These are phyloP conservation scores for Pycnomerus fuliginosus DNA, from an alignment of 2,888 invertebrate species.

Conservation along the genomic window DNA sequence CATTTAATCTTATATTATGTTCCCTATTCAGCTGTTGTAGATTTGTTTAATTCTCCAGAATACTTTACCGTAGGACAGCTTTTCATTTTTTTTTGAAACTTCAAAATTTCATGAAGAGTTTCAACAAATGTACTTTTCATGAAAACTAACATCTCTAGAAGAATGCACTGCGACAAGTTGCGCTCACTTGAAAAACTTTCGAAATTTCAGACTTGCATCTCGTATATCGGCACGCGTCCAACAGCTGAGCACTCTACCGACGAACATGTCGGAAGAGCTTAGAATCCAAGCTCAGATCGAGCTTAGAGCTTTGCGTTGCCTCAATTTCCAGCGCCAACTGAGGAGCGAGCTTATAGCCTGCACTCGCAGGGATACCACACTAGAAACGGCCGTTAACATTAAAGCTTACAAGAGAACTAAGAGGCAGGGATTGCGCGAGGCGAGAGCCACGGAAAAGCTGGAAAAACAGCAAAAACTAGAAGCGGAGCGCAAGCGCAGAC, in stretches of 20 bases:
- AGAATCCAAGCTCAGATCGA: conserved; percentile 94
- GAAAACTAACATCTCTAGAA: too few species aligned
- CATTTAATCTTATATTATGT: too few species aligned
- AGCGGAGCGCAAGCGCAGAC: conserved; percentile 94
- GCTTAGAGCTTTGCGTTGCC: conserved; percentile 84
- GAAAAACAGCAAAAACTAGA: conserved; percentile 99
- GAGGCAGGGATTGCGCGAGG: conserved; percentile 93
- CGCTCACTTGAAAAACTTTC: too few species aligned
- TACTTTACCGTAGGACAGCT: too few species aligned
- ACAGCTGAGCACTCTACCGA: conserved; percentile 81
- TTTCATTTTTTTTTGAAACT: too few species aligned
- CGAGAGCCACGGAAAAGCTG: conserved; percentile 95
- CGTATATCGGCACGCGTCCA: conserved; percentile 91
- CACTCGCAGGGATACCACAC: conserved; percentile 90
- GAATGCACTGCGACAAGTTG: too few species aligned
- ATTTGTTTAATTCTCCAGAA: too few species aligned
- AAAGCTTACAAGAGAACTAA: conserved; percentile 98
- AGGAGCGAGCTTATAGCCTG: conserved; percentile 83
- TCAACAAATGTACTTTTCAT: too few species aligned
- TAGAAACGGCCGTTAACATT: conserved; percentile 96
- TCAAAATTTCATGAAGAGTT: too few species aligned
- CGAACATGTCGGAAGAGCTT: conserved; percentile 88
- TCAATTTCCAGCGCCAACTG: conserved; percentile 94
- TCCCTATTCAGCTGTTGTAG: too few species aligned
- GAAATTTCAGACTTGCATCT: conserved; percentile 85